Evolutionary conservation across 2,113 vertebrate genomes (phyloP).

Genomic region (Upupa epops): DNA sequence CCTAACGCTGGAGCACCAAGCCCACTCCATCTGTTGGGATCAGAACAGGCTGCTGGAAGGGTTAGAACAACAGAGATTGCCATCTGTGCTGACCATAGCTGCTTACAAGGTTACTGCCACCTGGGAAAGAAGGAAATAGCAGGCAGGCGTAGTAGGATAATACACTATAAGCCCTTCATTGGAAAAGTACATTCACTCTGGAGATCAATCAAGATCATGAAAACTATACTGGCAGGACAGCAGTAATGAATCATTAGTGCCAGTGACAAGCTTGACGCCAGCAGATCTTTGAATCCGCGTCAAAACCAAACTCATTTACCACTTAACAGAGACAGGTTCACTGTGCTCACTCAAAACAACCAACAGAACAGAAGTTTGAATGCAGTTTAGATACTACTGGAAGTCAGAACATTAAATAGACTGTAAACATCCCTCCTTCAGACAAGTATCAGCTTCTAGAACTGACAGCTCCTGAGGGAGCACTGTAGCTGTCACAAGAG

Average conservation of each 20-base stretch:
- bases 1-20: not conserved
- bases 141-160: not conserved
- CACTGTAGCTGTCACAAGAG: no score
- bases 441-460: not conserved
- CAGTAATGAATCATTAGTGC: not conserved
- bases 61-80: not conserved
- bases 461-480: not conserved
- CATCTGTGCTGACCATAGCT: constrained; percentile 16
- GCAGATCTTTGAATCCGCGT: not conserved
- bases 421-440: not conserved
- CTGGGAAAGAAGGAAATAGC: not conserved
- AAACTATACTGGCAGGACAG: not conserved
- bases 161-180: not conserved
- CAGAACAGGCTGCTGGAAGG: constrained; percentile 8
- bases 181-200: not conserved
- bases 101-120: not conserved
- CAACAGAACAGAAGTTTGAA: not conserved
- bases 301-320: not conserved
- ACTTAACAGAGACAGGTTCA: not conserved
- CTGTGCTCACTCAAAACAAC: not conserved
- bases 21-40: constrained; percentile 26
- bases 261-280: not conserved
- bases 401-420: not conserved
- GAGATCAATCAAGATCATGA: not conserved
- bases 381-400: not conserved